These are phyloP conservation scores for Mamestra configurata DNA, from an alignment of 1,140 invertebrate species.

Conservation along the genomic window DNA sequence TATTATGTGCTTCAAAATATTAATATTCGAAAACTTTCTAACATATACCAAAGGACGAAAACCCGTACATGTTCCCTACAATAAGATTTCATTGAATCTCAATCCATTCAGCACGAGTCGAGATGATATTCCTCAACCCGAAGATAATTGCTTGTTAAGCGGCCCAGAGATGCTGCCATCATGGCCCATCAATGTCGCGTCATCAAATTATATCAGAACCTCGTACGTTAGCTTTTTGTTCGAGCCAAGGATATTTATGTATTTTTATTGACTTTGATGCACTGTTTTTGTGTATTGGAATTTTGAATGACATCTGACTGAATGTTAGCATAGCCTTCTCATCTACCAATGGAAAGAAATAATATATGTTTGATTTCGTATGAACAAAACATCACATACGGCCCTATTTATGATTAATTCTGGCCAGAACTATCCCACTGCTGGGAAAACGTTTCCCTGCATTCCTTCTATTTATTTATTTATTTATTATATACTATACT, in stretches of 20 bases:
- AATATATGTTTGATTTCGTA: too few species aligned
- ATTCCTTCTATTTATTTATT: too few species aligned
- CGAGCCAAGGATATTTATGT: background rate
- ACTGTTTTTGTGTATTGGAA: background rate
- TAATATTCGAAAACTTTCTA: background rate
- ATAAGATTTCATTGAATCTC: background rate
- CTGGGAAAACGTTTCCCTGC: too few species aligned
- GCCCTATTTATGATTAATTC: too few species aligned
- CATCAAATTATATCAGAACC: background rate
- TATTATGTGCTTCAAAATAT: too few species aligned
- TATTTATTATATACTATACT: too few species aligned
- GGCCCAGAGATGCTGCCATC: background rate
- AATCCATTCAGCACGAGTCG: constrained; percentile 13
- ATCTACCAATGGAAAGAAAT: too few species aligned
- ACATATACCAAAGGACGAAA: background rate
- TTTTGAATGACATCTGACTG: too few species aligned
- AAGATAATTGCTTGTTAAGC: constrained; percentile 14
- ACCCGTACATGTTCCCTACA: background rate
- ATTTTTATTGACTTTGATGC: background rate
- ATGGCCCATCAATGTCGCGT: constrained; percentile 10
- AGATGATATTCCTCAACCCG: background rate
- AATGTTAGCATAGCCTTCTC: too few species aligned
- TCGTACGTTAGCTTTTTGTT: constrained; percentile 8
- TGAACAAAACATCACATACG: too few species aligned
- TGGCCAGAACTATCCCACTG: too few species aligned